Evolutionary conservation across 2,113 vertebrate genomes (phyloP), one percentile per base, ranked within the genome.

Genomic region (Chionis minor): DNA sequence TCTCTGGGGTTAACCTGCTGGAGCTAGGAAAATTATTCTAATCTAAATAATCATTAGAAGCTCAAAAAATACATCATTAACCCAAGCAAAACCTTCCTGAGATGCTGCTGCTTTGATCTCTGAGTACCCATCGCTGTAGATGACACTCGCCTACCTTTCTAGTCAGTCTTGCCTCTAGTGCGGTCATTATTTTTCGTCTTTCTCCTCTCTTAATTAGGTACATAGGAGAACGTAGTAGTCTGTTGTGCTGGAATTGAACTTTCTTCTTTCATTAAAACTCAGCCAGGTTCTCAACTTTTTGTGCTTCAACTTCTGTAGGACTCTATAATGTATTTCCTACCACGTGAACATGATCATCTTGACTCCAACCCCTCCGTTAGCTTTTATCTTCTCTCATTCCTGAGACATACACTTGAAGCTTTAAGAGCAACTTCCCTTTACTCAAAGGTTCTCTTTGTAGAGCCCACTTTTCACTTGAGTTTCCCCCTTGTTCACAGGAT

Each of bases 381-480:
- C 47, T 61, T 61, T 42, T 45, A 22, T 38, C 45, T 49, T 72
- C 42, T 75, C 24, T 63, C 38, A 17, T 49, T 47, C 19, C 18
- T 0, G 0, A 55, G 44, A 51, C 14, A 38, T 4, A 6, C 0
- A 0, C 2, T 8, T 54, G 28, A 32, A 71, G 23, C 8, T 72
- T 35, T 58, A 22, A 40, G 15, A 73, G 40, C 30, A 16, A 45
- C 59, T 77, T 87, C n/a, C 10, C 56, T 30, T 55, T 15, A 61
- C 22, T 42, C 35, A 33, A 4, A 22, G 18, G 1, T 47, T 82
- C 40, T 82, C 49, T 75, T 70, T 45, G 24, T 45, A 35, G 54
- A 88, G 18, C 12, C 27, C 11, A 20, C 3, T 86, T 75, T 33
- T 55, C 56, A 38, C 28, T 24, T 52, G 42, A 59, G 12, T 35